phyloP scores from a whole-genome alignment of 2,113 vertebrate species.

The Leucosticte australis region DNA sequence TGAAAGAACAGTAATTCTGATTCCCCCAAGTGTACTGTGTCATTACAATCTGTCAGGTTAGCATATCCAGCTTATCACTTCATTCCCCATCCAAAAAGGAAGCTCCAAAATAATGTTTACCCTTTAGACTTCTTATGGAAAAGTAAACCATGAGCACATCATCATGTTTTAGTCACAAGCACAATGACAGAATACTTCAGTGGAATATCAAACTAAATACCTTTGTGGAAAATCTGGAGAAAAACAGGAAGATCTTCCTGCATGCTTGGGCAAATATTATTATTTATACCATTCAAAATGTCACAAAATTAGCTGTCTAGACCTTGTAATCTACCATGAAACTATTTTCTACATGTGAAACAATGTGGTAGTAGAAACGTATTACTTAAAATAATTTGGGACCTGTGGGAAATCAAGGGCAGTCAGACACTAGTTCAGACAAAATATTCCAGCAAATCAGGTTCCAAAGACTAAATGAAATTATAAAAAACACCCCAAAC shows the following conservation, averaged over 20 bases:
- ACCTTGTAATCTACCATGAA: background rate
- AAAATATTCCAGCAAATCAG: background rate
- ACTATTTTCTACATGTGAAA: background rate
- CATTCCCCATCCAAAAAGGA: background rate
- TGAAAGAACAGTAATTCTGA: background rate
- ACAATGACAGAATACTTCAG: background rate
- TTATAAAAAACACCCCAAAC: background rate
- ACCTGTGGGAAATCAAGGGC: background rate
- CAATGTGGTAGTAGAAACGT: rapidly evolving
- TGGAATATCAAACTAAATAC: background rate
- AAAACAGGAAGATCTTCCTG: background rate
- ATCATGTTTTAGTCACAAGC: background rate
- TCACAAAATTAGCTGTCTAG: background rate
- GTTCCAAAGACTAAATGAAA: background rate
- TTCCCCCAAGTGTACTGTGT: background rate
- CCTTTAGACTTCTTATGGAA: background rate
- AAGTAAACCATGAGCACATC: background rate
- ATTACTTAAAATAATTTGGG: background rate
- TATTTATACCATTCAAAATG: background rate
- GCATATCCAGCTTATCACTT: background rate
- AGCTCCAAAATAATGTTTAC: background rate
- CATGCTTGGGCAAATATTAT: background rate
- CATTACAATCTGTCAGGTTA: background rate
- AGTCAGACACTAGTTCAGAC: background rate
- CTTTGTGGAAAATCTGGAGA: background rate